Evolutionary conservation across 2,888 invertebrate genomes (phyloP), one percentile per base, ranked within the genome.

Genomic region (Cyrtodaria siliqua): DNA sequence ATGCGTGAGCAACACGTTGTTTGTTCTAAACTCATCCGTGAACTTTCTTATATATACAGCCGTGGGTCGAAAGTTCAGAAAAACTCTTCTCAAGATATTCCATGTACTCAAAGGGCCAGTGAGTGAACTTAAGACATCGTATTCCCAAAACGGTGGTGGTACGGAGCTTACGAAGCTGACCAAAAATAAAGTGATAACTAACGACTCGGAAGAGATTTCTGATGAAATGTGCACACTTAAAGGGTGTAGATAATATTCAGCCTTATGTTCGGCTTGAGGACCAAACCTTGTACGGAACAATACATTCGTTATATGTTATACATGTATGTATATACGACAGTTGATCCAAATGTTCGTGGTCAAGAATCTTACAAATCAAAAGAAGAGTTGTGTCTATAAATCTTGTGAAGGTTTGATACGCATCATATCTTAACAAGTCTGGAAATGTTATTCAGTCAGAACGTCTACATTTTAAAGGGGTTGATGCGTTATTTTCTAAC

Each of bases 41-140:
- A 92, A 92, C 70, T 92, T 91, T 77, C 84, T 92, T 26, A 89
- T 92, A 40, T 92, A 92, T 79, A 91, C 91, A 16, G 88, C 89
- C 3, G 90, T 91, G 44, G 91, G 91, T 2, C 73, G 87, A 24
- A 86, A 86, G 47, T 92, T 92, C 75, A 72, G 92, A 59, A 85
- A 87, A 60, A 85, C 87, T 16, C 79, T 90, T 29, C 64, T 89
- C 29, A 87, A 87, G 38, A 79, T 87, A 6, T 89, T 89, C 74
- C 85, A 79, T 20, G 70, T 74, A 23, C 16, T 84, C 16, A 77
- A 79, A 24, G 50, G 80, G 20, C 67, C 79, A n/a, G 73, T 82
- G 16, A 66, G 70, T 70, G 49, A 70, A 42, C n/a, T 79, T 33
- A 62, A 77, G 63, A 42, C 67, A 24, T 71, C 69, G 27, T 60